phyloP scores from a whole-genome alignment of 2,113 vertebrate species.

The Mirounga angustirostris region DNA sequence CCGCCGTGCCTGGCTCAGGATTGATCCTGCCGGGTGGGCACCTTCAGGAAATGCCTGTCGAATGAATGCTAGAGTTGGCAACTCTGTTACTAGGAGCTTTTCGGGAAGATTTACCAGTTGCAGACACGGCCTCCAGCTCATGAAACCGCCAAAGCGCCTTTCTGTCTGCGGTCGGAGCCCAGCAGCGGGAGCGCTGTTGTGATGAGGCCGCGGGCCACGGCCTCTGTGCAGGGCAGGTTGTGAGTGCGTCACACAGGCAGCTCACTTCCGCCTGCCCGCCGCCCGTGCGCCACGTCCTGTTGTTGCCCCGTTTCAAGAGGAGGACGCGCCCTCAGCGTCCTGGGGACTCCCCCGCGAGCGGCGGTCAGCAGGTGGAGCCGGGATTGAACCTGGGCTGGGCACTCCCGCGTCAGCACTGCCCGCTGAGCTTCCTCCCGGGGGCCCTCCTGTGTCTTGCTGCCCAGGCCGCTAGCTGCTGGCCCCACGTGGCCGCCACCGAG shows the following conservation, averaged over 20 bases:
- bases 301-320: fast-evolving
- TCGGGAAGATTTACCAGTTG: not conserved
- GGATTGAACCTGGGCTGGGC: fast-evolving
- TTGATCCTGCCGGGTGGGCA: fast-evolving
- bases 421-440: fast-evolving
- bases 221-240: fast-evolving
- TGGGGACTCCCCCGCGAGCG: fast-evolving
- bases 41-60: not conserved
- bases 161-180: fast-evolving
- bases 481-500: fast-evolving
- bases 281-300: fast-evolving
- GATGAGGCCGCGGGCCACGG: fast-evolving
- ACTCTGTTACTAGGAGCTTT: fast-evolving
- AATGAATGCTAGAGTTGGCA: fast-evolving
- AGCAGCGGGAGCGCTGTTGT: fast-evolving
- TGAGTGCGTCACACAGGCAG: fast-evolving
- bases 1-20: fast-evolving
- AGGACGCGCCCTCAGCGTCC: fast-evolving
- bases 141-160: fast-evolving
- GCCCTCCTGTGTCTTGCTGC: fast-evolving
- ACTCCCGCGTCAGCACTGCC: no score
- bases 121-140: fast-evolving
- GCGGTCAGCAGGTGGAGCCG: fast-evolving
- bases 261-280: not conserved
- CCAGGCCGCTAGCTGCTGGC: fast-evolving